Evolutionary conservation across 37 sponge, comb jelly and placozoan species (phyloP).

Genomic region (Eunapius fragilis): DNA sequence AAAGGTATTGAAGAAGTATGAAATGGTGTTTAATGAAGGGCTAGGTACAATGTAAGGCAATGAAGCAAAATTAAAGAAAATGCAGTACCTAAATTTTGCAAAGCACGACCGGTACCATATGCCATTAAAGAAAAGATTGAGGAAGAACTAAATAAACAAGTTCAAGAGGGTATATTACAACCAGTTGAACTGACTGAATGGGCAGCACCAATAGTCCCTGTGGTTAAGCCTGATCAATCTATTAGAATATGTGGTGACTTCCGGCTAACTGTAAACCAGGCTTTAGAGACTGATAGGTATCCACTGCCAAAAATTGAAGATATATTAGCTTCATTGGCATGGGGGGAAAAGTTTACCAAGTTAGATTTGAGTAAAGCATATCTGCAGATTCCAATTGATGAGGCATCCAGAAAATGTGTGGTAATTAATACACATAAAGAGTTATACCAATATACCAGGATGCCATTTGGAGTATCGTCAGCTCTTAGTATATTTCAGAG

Average conservation of each 20-base stretch:
- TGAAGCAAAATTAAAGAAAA: not conserved
- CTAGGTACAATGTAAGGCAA: not conserved
- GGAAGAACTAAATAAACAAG: not conserved
- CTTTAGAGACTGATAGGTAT: too few species aligned
- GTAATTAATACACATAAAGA: conserved; percentile 25
- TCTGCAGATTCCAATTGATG: too few species aligned
- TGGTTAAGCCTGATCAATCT: too few species aligned
- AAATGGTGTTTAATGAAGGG: not conserved
- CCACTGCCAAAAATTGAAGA: too few species aligned
- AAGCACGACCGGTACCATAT: not conserved
- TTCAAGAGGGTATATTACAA: not conserved
- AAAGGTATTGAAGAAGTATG: not conserved
- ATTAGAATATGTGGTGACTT: too few species aligned
- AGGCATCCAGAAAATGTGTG: conserved; percentile 6
- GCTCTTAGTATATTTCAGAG: too few species aligned
- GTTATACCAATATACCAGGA: not conserved
- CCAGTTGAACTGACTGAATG: not conserved
- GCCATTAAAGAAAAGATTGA: not conserved
- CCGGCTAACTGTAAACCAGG: too few species aligned
- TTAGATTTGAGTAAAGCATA: too few species aligned
- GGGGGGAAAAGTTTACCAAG: too few species aligned
- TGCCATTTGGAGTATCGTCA: too few species aligned
- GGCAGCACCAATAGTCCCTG: too few species aligned
- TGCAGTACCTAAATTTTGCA: not conserved
- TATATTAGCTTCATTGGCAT: too few species aligned